These are phyloP conservation scores for Luidia sarsii DNA, from an alignment of 53 echinoderm and acorn worm genomes.

Conservation along the genomic window DNA sequence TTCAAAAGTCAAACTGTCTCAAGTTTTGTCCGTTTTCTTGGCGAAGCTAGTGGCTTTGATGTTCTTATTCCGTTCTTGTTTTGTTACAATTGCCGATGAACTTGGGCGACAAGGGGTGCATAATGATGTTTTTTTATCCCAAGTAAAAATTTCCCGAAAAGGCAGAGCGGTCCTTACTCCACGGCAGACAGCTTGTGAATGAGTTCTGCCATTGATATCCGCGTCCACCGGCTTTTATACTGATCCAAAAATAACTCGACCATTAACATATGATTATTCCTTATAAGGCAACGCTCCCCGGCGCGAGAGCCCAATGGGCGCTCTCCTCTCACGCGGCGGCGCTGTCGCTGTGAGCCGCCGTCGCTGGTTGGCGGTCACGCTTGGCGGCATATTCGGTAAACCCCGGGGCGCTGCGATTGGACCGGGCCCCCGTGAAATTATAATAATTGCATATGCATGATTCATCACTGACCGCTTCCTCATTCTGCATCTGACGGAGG, in stretches of 20 bases:
- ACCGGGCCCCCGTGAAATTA: background rate
- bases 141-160: background rate
- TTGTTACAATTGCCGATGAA: no score
- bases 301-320: background rate
- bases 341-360: background rate
- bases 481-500: background rate
- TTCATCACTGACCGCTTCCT: conserved; percentile 34
- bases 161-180: background rate
- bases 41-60: background rate
- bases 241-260: conserved; percentile 31
- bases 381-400: conserved; percentile 40
- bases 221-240: conserved; percentile 33
- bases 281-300: background rate
- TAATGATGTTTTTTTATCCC: background rate
- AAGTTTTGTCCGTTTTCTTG: no score
- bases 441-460: conserved; percentile 56
- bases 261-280: conserved; percentile 41
- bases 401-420: conserved; percentile 36
- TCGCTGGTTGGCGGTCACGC: conserved; percentile 15
- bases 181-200: background rate
- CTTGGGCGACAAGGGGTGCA: no score
- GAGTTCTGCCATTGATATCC: background rate
- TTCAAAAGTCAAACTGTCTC: background rate
- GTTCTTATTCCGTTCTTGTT: background rate
- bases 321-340: background rate